phyloP scores from a whole-genome alignment of 1,140 invertebrate genomes.

The Diorhabda sublineata region DNA sequence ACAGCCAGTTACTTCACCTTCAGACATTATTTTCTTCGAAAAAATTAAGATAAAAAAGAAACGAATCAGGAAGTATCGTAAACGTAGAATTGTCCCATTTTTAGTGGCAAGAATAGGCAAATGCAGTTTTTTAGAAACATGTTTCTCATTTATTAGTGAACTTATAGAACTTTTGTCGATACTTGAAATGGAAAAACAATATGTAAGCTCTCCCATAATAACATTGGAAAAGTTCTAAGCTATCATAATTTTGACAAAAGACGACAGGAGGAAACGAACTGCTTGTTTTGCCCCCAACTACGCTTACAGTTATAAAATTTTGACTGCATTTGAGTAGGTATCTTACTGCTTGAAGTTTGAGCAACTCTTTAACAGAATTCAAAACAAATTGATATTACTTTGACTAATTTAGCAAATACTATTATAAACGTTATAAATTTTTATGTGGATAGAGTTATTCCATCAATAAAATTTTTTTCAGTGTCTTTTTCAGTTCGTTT shows the following conservation, averaged over 20 bases:
- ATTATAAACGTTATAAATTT: too few relatives aligned
- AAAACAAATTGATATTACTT: too few relatives aligned
- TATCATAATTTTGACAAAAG: background rate
- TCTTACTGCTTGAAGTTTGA: too few relatives aligned
- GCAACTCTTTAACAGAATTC: too few relatives aligned
- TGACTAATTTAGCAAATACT: too few relatives aligned
- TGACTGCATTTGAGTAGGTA: too few relatives aligned
- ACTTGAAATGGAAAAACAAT: background rate
- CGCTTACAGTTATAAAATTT: too few relatives aligned
- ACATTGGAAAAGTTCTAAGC: background rate
- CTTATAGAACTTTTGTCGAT: background rate
- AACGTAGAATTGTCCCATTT: background rate
- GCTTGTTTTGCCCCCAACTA: background rate
- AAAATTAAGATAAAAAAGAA: background rate
- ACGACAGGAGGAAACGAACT: background rate
- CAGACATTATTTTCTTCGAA: background rate
- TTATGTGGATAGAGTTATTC: too few relatives aligned
- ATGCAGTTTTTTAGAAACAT: background rate
- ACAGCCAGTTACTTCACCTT: too few relatives aligned
- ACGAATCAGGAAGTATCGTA: background rate
- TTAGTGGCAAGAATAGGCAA: background rate
- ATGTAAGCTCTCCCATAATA: background rate
- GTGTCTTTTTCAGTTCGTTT: too few relatives aligned
- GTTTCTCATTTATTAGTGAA: background rate
- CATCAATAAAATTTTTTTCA: too few relatives aligned